Conservation (phyloP, 2,888 invertebrate species). For the Kryphioiulus occultus region DNA sequence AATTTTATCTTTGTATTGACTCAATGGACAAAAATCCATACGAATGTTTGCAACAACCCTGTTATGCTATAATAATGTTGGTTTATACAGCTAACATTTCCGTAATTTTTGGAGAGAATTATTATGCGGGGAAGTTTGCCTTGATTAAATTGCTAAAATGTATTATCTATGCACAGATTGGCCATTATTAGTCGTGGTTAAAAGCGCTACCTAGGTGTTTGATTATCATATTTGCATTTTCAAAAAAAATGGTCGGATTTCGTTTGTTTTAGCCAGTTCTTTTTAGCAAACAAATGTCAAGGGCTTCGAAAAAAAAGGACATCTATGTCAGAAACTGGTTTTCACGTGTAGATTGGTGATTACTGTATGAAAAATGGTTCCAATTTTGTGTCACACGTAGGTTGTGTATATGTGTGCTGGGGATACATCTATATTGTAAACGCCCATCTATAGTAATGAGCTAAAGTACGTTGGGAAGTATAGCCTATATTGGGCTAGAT, state of each 20-base stretch:
- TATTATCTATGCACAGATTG: too few species aligned
- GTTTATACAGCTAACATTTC: too few species aligned
- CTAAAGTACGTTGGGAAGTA: conserved; percentile 17
- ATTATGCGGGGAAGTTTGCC: too few species aligned
- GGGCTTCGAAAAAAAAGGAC: neutral
- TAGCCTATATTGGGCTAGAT: conserved; percentile 11
- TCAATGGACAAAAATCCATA: too few species aligned
- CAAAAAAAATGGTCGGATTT: neutral
- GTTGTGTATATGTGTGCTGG: neutral
- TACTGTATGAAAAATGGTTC: conserved; percentile 18
- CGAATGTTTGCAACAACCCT: too few species aligned
- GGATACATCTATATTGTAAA: neutral
- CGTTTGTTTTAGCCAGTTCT: neutral
- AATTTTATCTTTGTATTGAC: too few species aligned
- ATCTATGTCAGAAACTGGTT: conserved; percentile 16
- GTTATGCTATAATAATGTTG: too few species aligned
- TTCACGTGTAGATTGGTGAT: neutral
- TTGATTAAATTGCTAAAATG: too few species aligned
- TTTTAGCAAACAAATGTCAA: neutral
- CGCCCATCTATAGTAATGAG: conserved; percentile 16
- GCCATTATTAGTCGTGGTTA: too few species aligned
- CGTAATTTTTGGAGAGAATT: too few species aligned
- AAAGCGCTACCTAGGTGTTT: too few species aligned
- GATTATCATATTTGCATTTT: neutral
- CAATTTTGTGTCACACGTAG: conserved; percentile 17